A percentile compares a stretch with the other conserved stretches of the same genome.
Conservation (phyloP, 35 echinoderm and acorn worm species). For the Apostichopus parvimensis region DNA sequence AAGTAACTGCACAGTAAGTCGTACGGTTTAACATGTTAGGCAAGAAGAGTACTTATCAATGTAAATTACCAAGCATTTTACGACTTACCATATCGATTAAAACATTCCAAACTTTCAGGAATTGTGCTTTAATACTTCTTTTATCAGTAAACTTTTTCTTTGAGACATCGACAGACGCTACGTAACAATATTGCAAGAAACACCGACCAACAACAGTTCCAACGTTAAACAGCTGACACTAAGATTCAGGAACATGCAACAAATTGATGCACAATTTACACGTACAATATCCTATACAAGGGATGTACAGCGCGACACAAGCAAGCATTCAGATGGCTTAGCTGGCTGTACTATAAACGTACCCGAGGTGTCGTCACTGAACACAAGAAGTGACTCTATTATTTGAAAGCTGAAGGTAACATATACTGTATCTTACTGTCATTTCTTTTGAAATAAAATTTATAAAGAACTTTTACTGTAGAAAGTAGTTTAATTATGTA, state of each 20-base stretch:
- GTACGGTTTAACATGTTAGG: not conserved
- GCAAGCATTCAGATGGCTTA: not conserved
- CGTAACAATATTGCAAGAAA: not conserved
- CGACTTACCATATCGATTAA: conserved; percentile 40
- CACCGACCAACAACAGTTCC: not conserved
- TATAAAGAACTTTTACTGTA: not conserved
- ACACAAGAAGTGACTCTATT: conserved; percentile 18
- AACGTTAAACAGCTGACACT: conserved; percentile 37
- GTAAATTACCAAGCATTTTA: not conserved
- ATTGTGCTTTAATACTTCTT: not conserved
- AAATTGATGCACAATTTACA: not conserved
- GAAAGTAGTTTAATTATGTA: not conserved
- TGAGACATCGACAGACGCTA: not conserved
- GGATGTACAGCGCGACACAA: not conserved
- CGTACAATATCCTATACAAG: not conserved
- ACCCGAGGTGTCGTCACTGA: conserved; percentile 41
- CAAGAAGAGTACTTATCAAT: not conserved
- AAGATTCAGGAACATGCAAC: not conserved
- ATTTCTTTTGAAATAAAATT: not conserved
- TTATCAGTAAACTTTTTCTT: not conserved
- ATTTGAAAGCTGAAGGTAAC: not conserved
- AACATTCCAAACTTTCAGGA: conserved; percentile 15
- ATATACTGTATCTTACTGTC: too few relatives aligned
- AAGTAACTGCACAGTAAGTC: too few relatives aligned
- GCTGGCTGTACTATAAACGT: not conserved